Evolutionary conservation across 2,113 vertebrate genomes (phyloP).

Genomic region (Rutilus rutilus): DNA sequence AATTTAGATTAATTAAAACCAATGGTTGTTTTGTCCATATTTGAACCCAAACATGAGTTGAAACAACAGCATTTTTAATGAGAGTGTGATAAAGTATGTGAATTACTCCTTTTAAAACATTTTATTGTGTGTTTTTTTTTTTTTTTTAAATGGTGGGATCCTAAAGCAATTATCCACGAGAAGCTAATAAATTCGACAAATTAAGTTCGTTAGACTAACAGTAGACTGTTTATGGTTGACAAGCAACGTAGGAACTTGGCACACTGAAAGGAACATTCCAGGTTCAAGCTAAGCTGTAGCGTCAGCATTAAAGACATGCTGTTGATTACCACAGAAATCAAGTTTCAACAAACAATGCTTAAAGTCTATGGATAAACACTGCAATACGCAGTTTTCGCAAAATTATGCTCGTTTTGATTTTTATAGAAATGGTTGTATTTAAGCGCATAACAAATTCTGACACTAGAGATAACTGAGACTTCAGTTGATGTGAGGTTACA

Average conservation of each 20-base stretch:
- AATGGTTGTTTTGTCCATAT: too few relatives aligned
- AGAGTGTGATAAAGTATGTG: too few relatives aligned
- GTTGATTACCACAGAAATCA: not conserved
- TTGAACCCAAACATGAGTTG: too few relatives aligned
- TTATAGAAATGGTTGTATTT: not conserved
- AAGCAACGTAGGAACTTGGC: not conserved
- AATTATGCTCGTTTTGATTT: not conserved
- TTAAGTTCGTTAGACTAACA: not conserved
- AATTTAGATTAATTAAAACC: too few relatives aligned
- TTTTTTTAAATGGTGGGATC: too few relatives aligned
- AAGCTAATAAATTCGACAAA: not conserved
- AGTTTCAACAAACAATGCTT: not conserved
- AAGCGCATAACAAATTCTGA: not conserved
- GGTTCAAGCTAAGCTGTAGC: not conserved
- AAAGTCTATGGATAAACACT: not conserved
- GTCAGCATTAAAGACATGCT: not conserved
- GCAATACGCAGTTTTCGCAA: not conserved
- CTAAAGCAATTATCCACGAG: too few relatives aligned
- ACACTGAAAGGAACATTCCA: slow-evolving; percentile 7
- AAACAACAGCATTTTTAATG: too few relatives aligned
- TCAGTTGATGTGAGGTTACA: not conserved
- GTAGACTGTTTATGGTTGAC: not conserved
- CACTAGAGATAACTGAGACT: not conserved
- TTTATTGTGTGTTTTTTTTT: too few relatives aligned
- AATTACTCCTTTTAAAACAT: too few relatives aligned